A percentile compares a stretch with the other conserved stretches of the same genome.
Evolutionary conservation across 2,113 vertebrate genomes (phyloP).

Genomic region (Lanius collurio): DNA sequence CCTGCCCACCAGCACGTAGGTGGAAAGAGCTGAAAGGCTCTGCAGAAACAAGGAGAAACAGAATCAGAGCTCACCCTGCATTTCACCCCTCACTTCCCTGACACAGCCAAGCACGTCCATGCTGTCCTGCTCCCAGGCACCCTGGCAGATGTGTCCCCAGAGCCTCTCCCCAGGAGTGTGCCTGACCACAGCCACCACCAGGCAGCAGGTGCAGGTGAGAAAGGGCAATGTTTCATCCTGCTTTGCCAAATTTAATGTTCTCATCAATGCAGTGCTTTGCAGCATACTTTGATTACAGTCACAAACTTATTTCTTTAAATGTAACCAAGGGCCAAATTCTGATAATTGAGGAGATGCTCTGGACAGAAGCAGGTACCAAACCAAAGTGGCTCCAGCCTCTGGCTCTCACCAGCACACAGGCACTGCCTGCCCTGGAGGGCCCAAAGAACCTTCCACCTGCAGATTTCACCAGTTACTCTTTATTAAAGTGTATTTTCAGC

Average conservation of each 20-base stretch:
- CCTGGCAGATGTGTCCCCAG: not conserved
- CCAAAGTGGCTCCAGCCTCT: not conserved
- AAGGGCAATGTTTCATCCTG: fast-evolving
- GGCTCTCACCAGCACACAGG: not conserved
- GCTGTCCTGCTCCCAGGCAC: fast-evolving
- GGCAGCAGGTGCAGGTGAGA: not conserved
- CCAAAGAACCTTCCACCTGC: not conserved
- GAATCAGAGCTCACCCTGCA: not conserved
- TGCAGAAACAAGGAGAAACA: not conserved
- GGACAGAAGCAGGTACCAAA: not conserved
- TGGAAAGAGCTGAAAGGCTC: not conserved
- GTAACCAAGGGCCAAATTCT: not conserved
- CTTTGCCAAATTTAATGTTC: not conserved
- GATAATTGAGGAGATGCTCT: not conserved
- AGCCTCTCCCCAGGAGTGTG: not conserved
- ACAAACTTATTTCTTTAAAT: not conserved
- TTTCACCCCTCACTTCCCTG: not conserved
- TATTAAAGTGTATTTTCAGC: not conserved
- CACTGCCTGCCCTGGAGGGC: not conserved
- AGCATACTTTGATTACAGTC: not conserved
- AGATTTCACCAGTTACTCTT: not conserved
- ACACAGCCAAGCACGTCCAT: not conserved
- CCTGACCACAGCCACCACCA: not conserved
- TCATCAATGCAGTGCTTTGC: not conserved
- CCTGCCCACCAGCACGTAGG: not conserved